A percentile compares a stretch with the other conserved stretches of the same genome.
Conservation (phyloP, 2,888 invertebrate genomes). For the Lasioglossum morio region DNA sequence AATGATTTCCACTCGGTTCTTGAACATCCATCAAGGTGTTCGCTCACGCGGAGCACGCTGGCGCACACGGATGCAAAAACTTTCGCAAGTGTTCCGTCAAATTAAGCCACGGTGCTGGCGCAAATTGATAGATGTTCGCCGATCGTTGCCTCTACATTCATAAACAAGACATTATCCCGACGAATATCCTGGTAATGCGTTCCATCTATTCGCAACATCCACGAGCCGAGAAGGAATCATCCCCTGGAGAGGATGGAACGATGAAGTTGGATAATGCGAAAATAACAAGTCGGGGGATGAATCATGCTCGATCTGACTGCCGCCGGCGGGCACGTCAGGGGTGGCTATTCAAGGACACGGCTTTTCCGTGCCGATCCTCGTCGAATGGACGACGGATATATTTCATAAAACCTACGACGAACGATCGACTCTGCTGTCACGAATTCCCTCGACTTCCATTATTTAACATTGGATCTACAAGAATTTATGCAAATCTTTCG, state of each 20-base stretch:
- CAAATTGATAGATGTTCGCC: slow-evolving; percentile 71
- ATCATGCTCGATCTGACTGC: slow-evolving; percentile 69
- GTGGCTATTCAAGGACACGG: slow-evolving; percentile 34
- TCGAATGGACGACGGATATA: slow-evolving; percentile 41
- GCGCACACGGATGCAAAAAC: slow-evolving; percentile 26
- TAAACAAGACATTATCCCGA: slow-evolving; percentile 77
- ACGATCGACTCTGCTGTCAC: slow-evolving; percentile 7
- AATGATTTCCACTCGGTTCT: slow-evolving; percentile 21
- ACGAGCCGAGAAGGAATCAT: slow-evolving; percentile 70
- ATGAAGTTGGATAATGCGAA: slow-evolving; percentile 77
- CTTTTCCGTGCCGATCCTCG: background rate
- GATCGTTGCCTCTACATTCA: slow-evolving; percentile 63
- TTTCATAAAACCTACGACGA: slow-evolving; percentile 36
- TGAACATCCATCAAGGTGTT: slow-evolving; percentile 48
- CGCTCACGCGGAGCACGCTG: slow-evolving; percentile 18
- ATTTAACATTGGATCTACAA: background rate
- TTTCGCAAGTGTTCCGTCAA: slow-evolving; percentile 47
- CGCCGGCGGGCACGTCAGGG: slow-evolving; percentile 65
- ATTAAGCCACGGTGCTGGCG: slow-evolving; percentile 50
- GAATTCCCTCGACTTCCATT: slow-evolving; percentile 15
- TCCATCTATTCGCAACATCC: slow-evolving; percentile 67
- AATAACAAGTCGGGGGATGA: slow-evolving; percentile 77
- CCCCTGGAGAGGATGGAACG: slow-evolving; percentile 59
- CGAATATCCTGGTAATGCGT: slow-evolving; percentile 73
- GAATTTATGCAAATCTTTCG: background rate